These are phyloP conservation scores for Periophthalmus modestus DNA, from an alignment of 2,113 vertebrate genomes.

Conservation along the genomic window DNA sequence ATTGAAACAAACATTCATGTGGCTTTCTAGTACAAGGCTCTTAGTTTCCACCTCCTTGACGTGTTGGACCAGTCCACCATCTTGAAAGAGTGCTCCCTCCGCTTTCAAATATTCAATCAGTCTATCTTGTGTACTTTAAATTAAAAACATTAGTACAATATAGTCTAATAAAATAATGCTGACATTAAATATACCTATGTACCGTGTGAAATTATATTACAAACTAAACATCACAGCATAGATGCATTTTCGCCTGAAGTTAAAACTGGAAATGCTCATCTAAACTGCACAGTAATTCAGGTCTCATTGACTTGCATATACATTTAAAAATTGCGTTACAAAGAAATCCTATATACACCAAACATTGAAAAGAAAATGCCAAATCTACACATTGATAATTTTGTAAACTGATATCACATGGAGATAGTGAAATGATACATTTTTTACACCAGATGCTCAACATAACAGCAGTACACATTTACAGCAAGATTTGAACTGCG, in stretches of 20 bases:
- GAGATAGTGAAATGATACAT: not conserved
- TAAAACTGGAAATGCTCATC: constrained; percentile 38
- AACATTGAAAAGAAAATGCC: not conserved
- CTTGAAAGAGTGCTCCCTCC: not conserved
- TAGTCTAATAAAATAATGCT: constrained; percentile 32
- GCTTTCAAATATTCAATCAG: constrained; percentile 37
- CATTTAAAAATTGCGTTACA: constrained; percentile 35
- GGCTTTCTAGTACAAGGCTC: constrained; percentile 14
- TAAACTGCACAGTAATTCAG: constrained; percentile 69
- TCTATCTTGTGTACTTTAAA: constrained; percentile 49
- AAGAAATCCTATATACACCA: constrained; percentile 7
- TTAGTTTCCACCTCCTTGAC: not conserved
- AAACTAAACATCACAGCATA: constrained; percentile 47
- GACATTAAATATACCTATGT: constrained; percentile 56
- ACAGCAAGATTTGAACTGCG: no score
- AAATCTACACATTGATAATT: not conserved
- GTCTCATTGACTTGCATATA: constrained; percentile 71
- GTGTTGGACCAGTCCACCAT: not conserved
- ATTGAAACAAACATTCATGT: constrained; percentile 16
- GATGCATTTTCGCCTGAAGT: constrained; percentile 58
- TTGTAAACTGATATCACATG: not conserved
- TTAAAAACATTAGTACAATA: constrained; percentile 44
- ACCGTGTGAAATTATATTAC: constrained; percentile 46
- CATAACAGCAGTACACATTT: no score
- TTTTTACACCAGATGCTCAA: no score